Evolutionary conservation across 2,888 invertebrate genomes (phyloP), one percentile per base, ranked within the genome.

Genomic region (Smittia sp.): DNA sequence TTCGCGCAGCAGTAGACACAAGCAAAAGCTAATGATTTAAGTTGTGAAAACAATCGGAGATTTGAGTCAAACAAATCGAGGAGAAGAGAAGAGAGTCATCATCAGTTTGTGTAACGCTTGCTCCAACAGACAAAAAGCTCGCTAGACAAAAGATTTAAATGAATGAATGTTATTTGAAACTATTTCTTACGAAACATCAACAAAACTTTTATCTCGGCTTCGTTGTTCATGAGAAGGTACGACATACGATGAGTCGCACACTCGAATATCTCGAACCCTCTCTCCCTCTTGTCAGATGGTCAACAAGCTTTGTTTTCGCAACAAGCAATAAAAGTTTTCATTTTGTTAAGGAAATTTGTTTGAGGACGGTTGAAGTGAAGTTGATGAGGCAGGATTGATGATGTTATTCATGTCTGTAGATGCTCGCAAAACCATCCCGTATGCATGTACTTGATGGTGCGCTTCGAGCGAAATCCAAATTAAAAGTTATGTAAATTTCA

Each of bases 1-100:
- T 66, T 38, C 18, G 38, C 39, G n/a, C 32, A n/a, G 32, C 27
- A 7, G 66, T n/a, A 27, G 66, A 38, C 18, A 20, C 13, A 63
- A 63, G 13, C 4, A n/a, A 38, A 66, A 66, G 66, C 66, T 66
- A 66, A 66, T 66, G 66, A 66, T 66, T 66, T 66, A 39, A 38
- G 38, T 66, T 22, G 20, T 15, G 25, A 66, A 15, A 66, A 66
- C 39, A 66, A 66, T 11, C 66, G 24, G 25, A n/a, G n/a, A 63
- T 63, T 63, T n/a, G 4, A 58, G 58, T 22, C 58, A 58, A 58
- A 13, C 6, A 58, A 18, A 18, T 18, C 13, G 22, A n/a, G 46
- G 6, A 22, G 22, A 7, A 7, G 11, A 24, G 15, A 22, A 18
- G 58, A 22, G 58, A 58, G 24, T 11, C 2, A n/a, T 46, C 46